These are phyloP conservation scores for Heterochromis multidens DNA, from an alignment of 2,113 vertebrate species.

Conservation along the genomic window DNA sequence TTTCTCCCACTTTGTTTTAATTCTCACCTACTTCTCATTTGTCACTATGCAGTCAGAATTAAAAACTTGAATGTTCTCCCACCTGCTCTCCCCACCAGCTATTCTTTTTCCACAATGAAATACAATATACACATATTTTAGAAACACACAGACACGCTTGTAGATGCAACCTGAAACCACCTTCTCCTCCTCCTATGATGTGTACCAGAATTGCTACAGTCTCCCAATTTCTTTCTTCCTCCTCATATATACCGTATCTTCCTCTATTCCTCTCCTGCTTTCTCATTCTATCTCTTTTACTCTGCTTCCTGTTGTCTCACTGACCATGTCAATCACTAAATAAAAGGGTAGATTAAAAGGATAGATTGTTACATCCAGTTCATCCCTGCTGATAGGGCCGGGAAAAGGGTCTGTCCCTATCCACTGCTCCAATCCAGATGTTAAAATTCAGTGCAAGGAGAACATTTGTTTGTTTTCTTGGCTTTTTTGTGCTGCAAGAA, in stretches of 20 bases:
- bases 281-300: not conserved
- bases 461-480: not conserved
- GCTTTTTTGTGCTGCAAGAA: not conserved
- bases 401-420: conserved; percentile 14
- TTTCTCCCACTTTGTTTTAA: not conserved
- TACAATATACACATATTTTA: not conserved
- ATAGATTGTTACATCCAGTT: conserved; percentile 5
- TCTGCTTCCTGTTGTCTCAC: conserved; percentile 36
- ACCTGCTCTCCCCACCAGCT: not conserved
- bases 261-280: not conserved
- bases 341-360: conserved; percentile 46
- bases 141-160: not conserved
- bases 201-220: conserved; percentile 5
- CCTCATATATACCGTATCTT: not conserved
- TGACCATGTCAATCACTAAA: conserved; percentile 44
- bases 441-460: not conserved
- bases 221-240: not conserved
- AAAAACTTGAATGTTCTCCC: not conserved
- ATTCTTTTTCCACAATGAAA: not conserved
- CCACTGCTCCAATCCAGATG: not conserved
- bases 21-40: conserved; percentile 1
- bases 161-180: not conserved
- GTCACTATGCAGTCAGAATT: not conserved
- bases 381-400: not conserved
- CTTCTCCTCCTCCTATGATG: not conserved